Evolutionary conservation across 2,113 vertebrate genomes (phyloP).

Genomic region (Brachypodius melanocephalos): DNA sequence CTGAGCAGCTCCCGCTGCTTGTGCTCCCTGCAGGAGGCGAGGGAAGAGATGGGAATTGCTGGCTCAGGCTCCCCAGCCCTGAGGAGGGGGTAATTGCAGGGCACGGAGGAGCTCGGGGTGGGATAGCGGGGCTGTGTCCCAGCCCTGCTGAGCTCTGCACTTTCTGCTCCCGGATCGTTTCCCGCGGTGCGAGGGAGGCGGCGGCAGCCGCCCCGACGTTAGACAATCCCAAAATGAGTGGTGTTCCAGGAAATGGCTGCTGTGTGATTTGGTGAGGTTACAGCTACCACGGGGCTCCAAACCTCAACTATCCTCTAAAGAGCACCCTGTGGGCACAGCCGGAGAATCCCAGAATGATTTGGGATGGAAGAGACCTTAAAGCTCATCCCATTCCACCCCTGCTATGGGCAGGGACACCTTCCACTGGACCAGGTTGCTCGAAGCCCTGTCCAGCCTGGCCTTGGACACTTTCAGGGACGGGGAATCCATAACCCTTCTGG

Average conservation of each 20-base stretch:
- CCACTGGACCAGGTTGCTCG: not conserved
- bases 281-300: not conserved
- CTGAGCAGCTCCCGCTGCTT: not conserved
- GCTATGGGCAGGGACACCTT: not conserved
- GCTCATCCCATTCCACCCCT: not conserved
- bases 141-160: not conserved
- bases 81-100: not conserved
- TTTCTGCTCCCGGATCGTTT: not conserved
- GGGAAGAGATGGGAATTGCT: not conserved
- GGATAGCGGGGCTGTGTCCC: not conserved
- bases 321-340: not conserved
- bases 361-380: not conserved
- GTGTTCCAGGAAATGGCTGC: not conserved
- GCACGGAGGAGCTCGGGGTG: not conserved
- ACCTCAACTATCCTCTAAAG: not conserved
- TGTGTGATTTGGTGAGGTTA: not conserved
- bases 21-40: not conserved
- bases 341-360: not conserved
- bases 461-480: not conserved
- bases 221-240: not conserved
- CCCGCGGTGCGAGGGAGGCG: not conserved
- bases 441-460: not conserved
- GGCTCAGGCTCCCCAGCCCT: not conserved
- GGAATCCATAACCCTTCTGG: not conserved
- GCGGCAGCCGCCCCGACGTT: not conserved